Evolutionary conservation across 2,113 vertebrate genomes (phyloP), one percentile per base, ranked within the genome.

Genomic region (Cichladusa arquata): DNA sequence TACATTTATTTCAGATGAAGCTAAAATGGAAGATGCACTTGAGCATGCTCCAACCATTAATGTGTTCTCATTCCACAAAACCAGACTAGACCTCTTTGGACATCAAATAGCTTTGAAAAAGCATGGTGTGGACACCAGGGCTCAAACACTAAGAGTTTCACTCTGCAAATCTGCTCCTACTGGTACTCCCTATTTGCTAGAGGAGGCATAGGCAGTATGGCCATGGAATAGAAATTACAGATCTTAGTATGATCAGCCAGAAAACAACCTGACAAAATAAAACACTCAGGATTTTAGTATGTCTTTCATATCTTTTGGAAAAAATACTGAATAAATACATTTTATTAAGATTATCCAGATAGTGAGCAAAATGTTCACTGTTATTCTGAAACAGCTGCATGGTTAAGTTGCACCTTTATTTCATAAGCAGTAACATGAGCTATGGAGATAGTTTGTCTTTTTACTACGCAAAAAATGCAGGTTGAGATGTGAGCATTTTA

Each of bases 91-190:
- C 31, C 50, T 83, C 47, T 66, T 47, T 0, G 0, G 72, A 77
- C 38, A 90, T 38, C 24, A 86, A 89, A 58, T 10, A 40, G 26
- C 38, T 81, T 56, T 70, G n/a, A 34, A 66, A 83, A 80, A 0
- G 1, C 5, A 5, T 4, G 0, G 31, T 45, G 9, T 42, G 54
- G 67, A 73, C 2, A 6, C 6, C 0, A 0, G 9, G 33, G 24
- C 34, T 71, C 51, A 81, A 24, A 47, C 34, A 38, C 38, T 17
- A 33, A 9, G 14, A 8, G 14, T 42, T 78, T 24, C 42, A 76
- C 26, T 44, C 60, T 25, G 47, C 16, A 84, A 67, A 88, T 29
- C n/a, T 57, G 11, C 64, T 95, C 34, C 58, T 84, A 2, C 20
- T 71, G 51, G 22, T 50, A 53, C 33, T 58, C 40, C 29, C 38